Evolutionary conservation across 2,888 invertebrate genomes (phyloP).

Genomic region (Ichneumoninae sp.): DNA sequence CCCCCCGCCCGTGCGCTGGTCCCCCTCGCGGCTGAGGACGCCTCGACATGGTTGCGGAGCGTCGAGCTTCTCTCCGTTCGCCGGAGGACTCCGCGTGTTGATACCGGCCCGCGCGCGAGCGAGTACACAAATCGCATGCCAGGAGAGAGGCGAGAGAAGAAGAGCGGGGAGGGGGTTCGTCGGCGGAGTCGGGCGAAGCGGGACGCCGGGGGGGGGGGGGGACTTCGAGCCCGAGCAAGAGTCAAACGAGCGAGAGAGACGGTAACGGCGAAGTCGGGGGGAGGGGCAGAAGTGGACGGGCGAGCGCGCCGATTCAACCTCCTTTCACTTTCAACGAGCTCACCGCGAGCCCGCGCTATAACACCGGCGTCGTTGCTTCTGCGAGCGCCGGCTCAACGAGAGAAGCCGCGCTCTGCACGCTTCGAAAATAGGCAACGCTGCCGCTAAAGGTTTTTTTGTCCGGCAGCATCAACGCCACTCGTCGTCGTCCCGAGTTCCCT

Average conservation of each 20-base stretch:
- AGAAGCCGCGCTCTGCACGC: slow-evolving; percentile 81
- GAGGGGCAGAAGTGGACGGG: slow-evolving; percentile 79
- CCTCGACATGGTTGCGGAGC: slow-evolving; percentile 26
- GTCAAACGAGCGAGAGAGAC: slow-evolving; percentile 16
- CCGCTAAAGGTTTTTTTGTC: slow-evolving; percentile 71
- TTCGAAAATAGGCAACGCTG: slow-evolving; percentile 80
- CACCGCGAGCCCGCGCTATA: slow-evolving; percentile 64
- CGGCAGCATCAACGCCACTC: slow-evolving; percentile 57
- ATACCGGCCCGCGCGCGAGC: slow-evolving; percentile 5
- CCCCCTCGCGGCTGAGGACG: neutral
- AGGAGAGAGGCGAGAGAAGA: neutral
- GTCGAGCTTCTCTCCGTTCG: slow-evolving; percentile 10
- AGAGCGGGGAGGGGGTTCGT: slow-evolving; percentile 27
- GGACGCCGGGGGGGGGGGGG: neutral
- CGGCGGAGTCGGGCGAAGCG: slow-evolving; percentile 37
- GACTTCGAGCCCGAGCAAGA: neutral
- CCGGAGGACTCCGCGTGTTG: slow-evolving; percentile 7
- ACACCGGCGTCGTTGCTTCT: slow-evolving; percentile 36
- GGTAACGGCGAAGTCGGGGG: slow-evolving; percentile 82
- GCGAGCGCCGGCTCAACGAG: slow-evolving; percentile 83
- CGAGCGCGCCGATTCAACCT: slow-evolving; percentile 82
- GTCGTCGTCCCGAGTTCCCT: slow-evolving; percentile 26
- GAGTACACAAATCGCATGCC: slow-evolving; percentile 14
- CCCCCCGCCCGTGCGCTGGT: neutral
- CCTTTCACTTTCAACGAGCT: slow-evolving; percentile 84